Base-by-base conservation (phyloP, 2,888 invertebrate species). In the Tethea ocularis region DNA sequence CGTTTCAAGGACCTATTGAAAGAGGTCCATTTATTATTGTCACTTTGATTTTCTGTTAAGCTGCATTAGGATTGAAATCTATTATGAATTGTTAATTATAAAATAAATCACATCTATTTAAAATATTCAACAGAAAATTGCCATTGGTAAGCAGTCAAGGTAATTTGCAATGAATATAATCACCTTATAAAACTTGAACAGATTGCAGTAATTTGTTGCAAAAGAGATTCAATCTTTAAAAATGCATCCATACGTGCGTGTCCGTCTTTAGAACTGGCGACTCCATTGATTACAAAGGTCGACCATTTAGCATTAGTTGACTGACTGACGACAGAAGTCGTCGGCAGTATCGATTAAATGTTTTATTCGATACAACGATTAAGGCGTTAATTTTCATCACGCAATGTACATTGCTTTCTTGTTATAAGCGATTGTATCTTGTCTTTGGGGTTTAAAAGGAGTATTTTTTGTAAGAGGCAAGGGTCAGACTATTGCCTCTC, bases 231-330 rank as follows among this genome's bases (percentile, higher is more conserved):
- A 61, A 69, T 56, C 68, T 69, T 66, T 63, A 67, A 64, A 57
- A 63, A 62, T 63, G 67, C 61, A 46, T 46, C 54, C 68, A 67
- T 77, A 77, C 85, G 83, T 84, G 84, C 82, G 81, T 82, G 80
- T 81, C 84, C 75, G 77, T 72, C 71, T 58, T 46, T 20, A 65
- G 61, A 63, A 52, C 68, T 72, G 61, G 67, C 69, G 61, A 61
- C 69, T 69, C 64, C 63, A 74, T 75, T 71, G 72, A 76, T 71
- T 72, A 60, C 63, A 51, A 67, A 67, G 62, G 63, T 62, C 74
- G 62, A 80, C 79, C 71, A 82, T 72, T 73, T 71, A 74, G 67
- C 74, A 68, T 66, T 64, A n/a, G 63, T 13, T 7, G 38, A 67
- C 56, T 63, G 66, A 62, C 53, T 58, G 62, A 58, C 59, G 46